Conservation (phyloP, 2,797 vertebrate species). For the Pelochelys cantorii region DNA sequence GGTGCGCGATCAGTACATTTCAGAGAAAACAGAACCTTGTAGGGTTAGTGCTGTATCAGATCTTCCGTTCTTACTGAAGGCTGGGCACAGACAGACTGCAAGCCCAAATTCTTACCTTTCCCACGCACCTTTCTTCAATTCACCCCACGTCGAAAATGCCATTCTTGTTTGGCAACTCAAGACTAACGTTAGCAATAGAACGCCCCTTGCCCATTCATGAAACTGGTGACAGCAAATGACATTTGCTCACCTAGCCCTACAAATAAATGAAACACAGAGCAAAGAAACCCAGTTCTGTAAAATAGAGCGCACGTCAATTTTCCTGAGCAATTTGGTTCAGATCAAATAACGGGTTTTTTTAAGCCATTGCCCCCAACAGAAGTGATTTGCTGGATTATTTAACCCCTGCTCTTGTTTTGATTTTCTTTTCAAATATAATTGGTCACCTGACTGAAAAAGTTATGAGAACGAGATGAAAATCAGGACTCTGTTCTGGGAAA, state of each 20-base stretch:
- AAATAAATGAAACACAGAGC: background rate
- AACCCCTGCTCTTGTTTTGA: fast-evolving
- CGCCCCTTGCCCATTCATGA: fast-evolving
- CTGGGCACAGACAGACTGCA: background rate
- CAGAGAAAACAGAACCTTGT: fast-evolving
- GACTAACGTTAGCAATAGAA: fast-evolving
- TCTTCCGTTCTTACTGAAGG: background rate
- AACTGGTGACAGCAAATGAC: fast-evolving
- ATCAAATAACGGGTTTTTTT: background rate
- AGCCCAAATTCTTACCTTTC: background rate
- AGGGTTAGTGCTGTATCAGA: fast-evolving
- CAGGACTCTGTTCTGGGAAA: background rate
- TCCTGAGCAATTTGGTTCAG: background rate
- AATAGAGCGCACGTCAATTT: background rate
- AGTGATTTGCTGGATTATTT: fast-evolving
- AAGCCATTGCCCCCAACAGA: background rate
- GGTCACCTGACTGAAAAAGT: background rate
- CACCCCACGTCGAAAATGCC: fast-evolving
- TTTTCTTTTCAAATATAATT: background rate
- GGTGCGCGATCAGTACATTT: background rate
- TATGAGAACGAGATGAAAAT: background rate
- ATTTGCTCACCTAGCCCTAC: background rate
- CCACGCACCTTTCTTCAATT: background rate
- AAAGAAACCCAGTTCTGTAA: background rate
- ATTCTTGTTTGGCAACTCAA: fast-evolving